These are phyloP conservation scores for Rhinichthys osculus DNA, from an alignment of 2,797 vertebrate species.

Conservation along the genomic window DNA sequence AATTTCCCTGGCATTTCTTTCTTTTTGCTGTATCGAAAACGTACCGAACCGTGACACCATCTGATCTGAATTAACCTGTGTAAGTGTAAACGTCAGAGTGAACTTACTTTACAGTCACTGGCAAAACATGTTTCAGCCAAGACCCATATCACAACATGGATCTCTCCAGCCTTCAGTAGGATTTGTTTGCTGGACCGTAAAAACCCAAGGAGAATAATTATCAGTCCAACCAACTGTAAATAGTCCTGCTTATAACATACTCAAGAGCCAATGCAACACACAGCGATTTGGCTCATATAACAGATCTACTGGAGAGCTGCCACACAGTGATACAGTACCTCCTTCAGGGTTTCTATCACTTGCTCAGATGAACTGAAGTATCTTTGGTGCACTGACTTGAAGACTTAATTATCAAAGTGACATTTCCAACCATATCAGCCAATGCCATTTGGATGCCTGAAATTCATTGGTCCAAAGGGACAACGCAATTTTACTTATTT, in stretches of 20 bases:
- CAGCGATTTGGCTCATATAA: not conserved
- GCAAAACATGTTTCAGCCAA: constrained; percentile 3
- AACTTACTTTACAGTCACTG: not conserved
- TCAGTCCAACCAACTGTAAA: constrained; percentile 23
- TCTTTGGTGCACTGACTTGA: constrained; percentile 18
- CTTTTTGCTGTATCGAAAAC: too few relatives aligned
- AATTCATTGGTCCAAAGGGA: not conserved
- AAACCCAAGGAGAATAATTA: constrained; percentile 30
- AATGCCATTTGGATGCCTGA: not conserved
- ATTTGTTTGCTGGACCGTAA: constrained; percentile 23
- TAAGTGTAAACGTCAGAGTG: not conserved
- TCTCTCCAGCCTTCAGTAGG: constrained; percentile 19
- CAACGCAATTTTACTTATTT: not conserved
- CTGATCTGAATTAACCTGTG: not conserved
- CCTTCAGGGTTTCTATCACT: constrained; percentile 6
- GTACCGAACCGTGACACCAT: not conserved
- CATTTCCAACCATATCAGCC: constrained; percentile 14
- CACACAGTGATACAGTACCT: not conserved
- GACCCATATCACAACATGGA: constrained; percentile 24
- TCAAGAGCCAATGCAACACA: constrained; percentile 1
- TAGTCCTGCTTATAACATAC: not conserved
- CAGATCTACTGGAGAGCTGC: constrained; percentile 3
- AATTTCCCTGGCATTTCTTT: too few relatives aligned
- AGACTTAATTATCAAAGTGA: constrained; percentile 9
- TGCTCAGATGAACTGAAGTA: constrained; percentile 1